Conservation (phyloP, 2,797 vertebrate species). For the Sebastes matsubarae region DNA sequence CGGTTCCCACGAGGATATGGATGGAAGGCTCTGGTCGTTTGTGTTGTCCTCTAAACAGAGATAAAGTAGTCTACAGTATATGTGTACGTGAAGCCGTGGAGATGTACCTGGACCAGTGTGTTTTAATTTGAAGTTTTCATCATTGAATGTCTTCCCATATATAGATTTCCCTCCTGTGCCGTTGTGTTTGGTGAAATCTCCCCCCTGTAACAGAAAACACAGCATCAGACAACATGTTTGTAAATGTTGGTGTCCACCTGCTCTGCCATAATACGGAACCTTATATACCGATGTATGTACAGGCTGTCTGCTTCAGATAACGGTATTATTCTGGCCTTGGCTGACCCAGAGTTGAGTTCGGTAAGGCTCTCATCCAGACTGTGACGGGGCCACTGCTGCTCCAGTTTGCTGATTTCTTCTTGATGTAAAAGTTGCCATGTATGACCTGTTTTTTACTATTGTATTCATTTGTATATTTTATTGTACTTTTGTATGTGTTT, state of each 20-base stretch:
- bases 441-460: too few species aligned
- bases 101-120: constrained; percentile 88
- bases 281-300: too few species aligned
- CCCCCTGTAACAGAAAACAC: constrained; percentile 82
- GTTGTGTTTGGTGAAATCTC: constrained; percentile 94
- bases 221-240: neutral
- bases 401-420: neutral
- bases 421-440: too few species aligned
- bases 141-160: constrained; percentile 91
- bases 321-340: too few species aligned
- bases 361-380: neutral
- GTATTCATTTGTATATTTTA: too few species aligned
- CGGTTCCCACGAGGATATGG: rapidly evolving
- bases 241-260: too few species aligned
- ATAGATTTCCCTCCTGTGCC: constrained; percentile 97
- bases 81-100: neutral
- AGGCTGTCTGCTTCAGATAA: too few species aligned
- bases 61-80: neutral
- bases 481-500: too few species aligned
- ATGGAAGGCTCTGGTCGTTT: rapidly evolving
- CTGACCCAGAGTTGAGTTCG: rapidly evolving
- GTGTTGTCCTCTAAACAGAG: neutral
- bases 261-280: too few species aligned
- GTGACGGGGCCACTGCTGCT: neutral
- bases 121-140: constrained; percentile 95